Base-by-base conservation (phyloP, 2,888 invertebrate genomes). In the Spisula solida region DNA sequence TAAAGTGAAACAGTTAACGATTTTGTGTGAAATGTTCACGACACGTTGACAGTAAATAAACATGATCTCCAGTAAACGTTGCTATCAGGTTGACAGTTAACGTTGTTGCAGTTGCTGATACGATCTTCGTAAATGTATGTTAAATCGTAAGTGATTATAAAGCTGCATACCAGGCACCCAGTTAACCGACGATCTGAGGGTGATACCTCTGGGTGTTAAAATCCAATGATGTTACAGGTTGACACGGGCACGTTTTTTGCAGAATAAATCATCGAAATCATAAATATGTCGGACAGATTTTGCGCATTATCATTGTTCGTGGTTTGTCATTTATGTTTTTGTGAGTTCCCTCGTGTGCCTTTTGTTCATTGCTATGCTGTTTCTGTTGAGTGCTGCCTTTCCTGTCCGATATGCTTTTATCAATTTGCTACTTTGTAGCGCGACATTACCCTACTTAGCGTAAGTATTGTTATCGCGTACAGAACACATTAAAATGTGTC, bases 51-150 rank as follows among this genome's bases (percentile, higher is more conserved):
- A 51, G 80, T 80, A 80, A 51, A 80, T 80, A 48, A 51, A 51
- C 80, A 47, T 20, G 47, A 80, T 80, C n/a, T 0, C 10, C 10
- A n/a, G 80, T 25, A 47, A 14, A 48, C 34, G 48, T 6, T 47
- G 34, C 16, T 48, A 75, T 75, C 48, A 51, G 51, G 25, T 12
- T 83, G 83, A 75, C 83, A 75, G 31, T 2, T n/a, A 16, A 29
- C 25, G 70, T 75, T 83, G 70, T 51, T 83, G 75, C 75, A 47
- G 55, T 29, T 10, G 20, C 20, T 31, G 85, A 85, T 85, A 79
- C 20, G n/a, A 85, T 85, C 85, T 85, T 5, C 31, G 16, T 6
- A 85, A 85, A 78, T 85, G 56, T 12, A 79, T 85, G 79, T 78
- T 34, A 79, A 84, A 56, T 55, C 31, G 34, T 25, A 16, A 79